Percentiles rank a stretch among this genome's conserved stretches.
Conservation (phyloP, 2,888 invertebrate species). For the Limnephilus lunatus region DNA sequence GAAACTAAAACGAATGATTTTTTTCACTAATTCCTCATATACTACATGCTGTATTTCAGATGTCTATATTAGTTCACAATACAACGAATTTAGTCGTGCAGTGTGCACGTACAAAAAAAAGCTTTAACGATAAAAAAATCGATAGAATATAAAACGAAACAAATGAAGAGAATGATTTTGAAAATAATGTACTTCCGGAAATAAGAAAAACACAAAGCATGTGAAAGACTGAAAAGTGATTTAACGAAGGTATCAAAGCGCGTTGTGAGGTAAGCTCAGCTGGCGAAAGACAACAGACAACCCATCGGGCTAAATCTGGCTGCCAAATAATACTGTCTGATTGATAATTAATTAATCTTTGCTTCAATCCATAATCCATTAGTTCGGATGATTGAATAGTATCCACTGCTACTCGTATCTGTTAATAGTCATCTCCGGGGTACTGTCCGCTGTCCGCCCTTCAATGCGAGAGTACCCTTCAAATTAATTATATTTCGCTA, state of each 20-base stretch:
- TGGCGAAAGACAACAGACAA: not conserved
- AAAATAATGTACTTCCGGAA: not conserved
- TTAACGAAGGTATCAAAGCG: not conserved
- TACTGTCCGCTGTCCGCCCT: not conserved
- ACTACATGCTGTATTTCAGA: too few relatives aligned
- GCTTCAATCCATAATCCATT: constrained; percentile 54
- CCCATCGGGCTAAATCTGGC: not conserved
- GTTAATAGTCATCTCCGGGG: constrained; percentile 33
- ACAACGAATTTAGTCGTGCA: too few relatives aligned
- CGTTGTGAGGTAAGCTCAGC: not conserved
- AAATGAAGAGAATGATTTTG: not conserved
- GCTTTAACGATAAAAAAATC: too few relatives aligned
- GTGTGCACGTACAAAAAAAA: too few relatives aligned
- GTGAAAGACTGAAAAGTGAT: not conserved
- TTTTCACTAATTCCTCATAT: too few relatives aligned
- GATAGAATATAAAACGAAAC: too few relatives aligned
- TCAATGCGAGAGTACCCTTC: constrained; percentile 57
- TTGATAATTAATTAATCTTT: constrained; percentile 55
- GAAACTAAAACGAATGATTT: too few relatives aligned
- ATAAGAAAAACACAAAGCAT: not conserved
- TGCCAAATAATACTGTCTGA: constrained; percentile 8
- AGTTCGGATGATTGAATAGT: constrained; percentile 57
- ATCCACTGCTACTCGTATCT: constrained; percentile 55
- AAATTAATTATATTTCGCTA: constrained; percentile 65
- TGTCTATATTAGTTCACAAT: too few relatives aligned